A percentile compares a stretch with the other conserved stretches of the same genome.
phyloP scores from a whole-genome alignment of 2,113 vertebrate species.

The Equus quagga region DNA sequence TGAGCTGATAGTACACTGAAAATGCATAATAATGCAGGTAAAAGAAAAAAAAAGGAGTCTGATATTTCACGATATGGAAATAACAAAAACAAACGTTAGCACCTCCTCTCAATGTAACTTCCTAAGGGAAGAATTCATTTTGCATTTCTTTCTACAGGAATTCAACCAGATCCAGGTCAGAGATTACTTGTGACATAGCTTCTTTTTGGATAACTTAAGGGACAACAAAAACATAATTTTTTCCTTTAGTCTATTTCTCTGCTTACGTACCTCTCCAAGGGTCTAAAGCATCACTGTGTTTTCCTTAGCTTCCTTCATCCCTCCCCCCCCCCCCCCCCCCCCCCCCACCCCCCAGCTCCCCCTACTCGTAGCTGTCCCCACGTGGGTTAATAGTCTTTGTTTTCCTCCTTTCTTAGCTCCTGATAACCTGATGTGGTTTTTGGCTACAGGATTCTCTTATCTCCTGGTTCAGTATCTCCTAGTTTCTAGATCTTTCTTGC shows the following conservation, averaged over 20 bases:
- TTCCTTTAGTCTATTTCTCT: accelerated
- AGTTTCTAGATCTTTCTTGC: not conserved
- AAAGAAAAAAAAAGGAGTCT: not conserved
- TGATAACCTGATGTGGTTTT: not conserved
- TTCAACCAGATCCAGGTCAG: not conserved
- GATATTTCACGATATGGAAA: not conserved
- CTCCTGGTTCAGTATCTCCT: not conserved
- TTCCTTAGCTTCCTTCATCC: not conserved
- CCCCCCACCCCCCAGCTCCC: too few species aligned
- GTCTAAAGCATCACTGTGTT: not conserved
- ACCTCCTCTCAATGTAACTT: not conserved
- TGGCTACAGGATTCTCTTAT: not conserved
- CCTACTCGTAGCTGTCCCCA: too few species aligned
- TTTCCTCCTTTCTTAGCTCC: not conserved
- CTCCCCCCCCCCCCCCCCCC: too few species aligned
- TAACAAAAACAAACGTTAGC: not conserved
- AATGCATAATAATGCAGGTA: not conserved
- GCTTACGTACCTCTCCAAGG: not conserved
- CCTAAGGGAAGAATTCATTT: not conserved
- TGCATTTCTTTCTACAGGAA: not conserved
- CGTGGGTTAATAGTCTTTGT: not conserved
- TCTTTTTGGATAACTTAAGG: not conserved
- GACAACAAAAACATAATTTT: not conserved
- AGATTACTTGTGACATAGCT: not conserved
- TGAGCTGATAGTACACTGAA: not conserved